Conservation (phyloP, 2,113 vertebrate genomes). For the Brachyistius frenatus region DNA sequence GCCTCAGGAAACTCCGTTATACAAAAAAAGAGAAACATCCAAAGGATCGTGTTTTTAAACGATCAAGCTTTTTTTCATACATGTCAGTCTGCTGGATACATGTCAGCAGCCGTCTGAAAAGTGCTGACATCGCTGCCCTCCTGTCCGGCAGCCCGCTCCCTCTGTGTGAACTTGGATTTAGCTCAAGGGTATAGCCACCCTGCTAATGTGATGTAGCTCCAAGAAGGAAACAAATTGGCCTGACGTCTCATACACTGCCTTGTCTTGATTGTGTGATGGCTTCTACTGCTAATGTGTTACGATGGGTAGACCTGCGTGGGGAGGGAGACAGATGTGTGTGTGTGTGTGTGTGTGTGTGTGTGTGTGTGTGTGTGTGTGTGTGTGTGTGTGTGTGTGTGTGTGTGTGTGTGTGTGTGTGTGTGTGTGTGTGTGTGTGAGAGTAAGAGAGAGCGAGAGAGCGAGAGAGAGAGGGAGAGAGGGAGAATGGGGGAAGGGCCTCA, state of each 20-base stretch:
- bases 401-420: conserved; percentile 38
- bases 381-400: conserved; percentile 31
- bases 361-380: conserved; percentile 9
- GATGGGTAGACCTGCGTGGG: conserved; percentile 77
- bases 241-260: conserved; percentile 81
- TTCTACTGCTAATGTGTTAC: conserved; percentile 83
- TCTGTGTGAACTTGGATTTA: conserved; percentile 83
- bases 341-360: conserved; percentile 38
- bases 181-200: conserved; percentile 83
- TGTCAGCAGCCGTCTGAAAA: conserved; percentile 80
- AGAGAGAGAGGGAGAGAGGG: conserved; percentile 26
- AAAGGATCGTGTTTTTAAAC: conserved; percentile 65
- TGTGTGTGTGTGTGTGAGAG: conserved; percentile 10
- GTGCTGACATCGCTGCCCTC: conserved; percentile 80
- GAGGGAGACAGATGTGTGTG: conserved; percentile 58
- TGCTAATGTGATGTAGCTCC: conserved; percentile 82
- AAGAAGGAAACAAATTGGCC: conserved; percentile 83
- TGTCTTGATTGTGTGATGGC: conserved; percentile 84
- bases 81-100: conserved; percentile 76
- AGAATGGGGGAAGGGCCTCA: conserved; percentile 79
- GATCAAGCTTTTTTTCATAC: conserved; percentile 58
- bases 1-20: conserved; percentile 28
- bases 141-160: conserved; percentile 74
- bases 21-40: conserved; percentile 54
- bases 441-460: conserved; percentile 26